Evolutionary conservation across 2,113 vertebrate species (phyloP).

Genomic region (Percopsis transmontana): DNA sequence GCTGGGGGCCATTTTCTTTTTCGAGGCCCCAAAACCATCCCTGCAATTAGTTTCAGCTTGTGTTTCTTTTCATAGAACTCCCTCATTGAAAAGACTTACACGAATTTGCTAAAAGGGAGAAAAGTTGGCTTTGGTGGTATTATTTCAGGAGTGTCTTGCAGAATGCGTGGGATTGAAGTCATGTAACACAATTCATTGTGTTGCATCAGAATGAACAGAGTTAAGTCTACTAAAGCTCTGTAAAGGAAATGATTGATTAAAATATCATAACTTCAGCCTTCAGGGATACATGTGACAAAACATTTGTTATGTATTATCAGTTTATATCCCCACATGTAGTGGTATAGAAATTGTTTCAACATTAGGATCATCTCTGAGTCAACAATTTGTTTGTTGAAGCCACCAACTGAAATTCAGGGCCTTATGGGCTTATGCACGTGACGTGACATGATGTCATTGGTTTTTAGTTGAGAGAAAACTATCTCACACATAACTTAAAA

Average conservation of each 20-base stretch:
- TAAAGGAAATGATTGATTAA: conserved; percentile 7
- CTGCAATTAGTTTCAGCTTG: conserved; percentile 51
- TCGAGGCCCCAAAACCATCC: conserved; percentile 35
- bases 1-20: conserved; percentile 48
- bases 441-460: not conserved
- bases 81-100: conserved; percentile 35
- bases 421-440: not conserved
- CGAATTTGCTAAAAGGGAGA: conserved; percentile 33
- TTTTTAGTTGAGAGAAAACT: not conserved
- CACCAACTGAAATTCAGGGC: not conserved
- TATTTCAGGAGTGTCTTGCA: conserved; percentile 51
- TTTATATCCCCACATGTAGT: conserved; percentile 5
- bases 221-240: not conserved
- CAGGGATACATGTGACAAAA: no score
- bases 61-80: conserved; percentile 17
- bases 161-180: conserved; percentile 51
- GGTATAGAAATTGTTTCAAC: conserved; percentile 23
- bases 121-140: conserved; percentile 23
- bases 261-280: conserved; percentile 12
- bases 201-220: conserved; percentile 33
- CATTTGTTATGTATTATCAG: no score
- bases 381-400: not conserved
- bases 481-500: not conserved
- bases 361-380: conserved; percentile 39
- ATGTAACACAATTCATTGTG: conserved; percentile 18